Conservation (phyloP, 1,140 invertebrate species). For the Drosophila novamexicana region DNA sequence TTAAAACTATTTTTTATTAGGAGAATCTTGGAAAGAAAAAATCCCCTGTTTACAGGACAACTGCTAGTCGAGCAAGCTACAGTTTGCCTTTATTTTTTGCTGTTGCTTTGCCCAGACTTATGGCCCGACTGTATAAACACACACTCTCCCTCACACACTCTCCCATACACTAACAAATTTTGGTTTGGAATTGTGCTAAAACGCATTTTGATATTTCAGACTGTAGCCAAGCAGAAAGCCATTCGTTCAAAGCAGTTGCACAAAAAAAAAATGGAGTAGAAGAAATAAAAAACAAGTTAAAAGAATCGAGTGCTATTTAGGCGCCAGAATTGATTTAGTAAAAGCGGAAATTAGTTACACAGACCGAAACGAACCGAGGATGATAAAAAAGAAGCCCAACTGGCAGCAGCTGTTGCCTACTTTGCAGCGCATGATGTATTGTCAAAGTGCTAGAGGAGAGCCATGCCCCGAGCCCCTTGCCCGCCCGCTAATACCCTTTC, state of each 20-base stretch:
- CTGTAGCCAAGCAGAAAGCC: constrained; percentile 56
- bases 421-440: constrained; percentile 77
- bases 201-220: constrained; percentile 60
- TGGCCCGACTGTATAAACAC: constrained; percentile 33
- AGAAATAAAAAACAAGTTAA: neutral
- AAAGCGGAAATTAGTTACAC: constrained; percentile 80
- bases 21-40: too few species aligned
- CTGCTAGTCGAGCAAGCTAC: neutral
- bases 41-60: neutral
- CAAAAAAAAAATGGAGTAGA: constrained; percentile 39
- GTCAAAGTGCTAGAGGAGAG: constrained; percentile 38
- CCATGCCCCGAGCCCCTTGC: neutral
- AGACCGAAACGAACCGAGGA: constrained; percentile 35
- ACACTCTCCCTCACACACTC: neutral
- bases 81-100: neutral
- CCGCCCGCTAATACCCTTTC: neutral
- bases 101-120: constrained; percentile 28
- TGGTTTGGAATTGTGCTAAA: constrained; percentile 50
- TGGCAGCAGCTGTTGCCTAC: constrained; percentile 75
- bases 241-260: constrained; percentile 56
- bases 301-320: constrained; percentile 52
- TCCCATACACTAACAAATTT: constrained; percentile 13
- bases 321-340: constrained; percentile 75
- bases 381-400: constrained; percentile 45
- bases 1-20: too few species aligned